Conservation (phyloP, 2,888 invertebrate species). For the Mycalesis mineus region DNA sequence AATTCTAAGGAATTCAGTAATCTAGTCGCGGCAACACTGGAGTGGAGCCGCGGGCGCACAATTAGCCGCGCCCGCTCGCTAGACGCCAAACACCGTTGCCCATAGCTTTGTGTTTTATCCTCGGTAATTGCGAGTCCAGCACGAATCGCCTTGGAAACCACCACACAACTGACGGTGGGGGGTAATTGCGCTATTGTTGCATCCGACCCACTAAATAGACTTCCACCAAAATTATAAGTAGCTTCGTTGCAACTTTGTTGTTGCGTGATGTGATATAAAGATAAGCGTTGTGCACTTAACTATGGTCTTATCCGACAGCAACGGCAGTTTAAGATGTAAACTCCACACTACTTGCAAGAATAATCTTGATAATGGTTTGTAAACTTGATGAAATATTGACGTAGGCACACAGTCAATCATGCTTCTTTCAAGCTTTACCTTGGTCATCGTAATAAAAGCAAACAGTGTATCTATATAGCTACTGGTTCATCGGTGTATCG, state of each 20-base stretch:
- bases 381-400: no score
- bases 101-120: slow-evolving; percentile 68
- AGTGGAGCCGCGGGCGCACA: slow-evolving; percentile 57
- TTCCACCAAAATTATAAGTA: slow-evolving; percentile 58
- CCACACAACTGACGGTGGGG: slow-evolving; percentile 59
- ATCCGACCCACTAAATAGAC: slow-evolving; percentile 44
- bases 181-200: slow-evolving; percentile 72
- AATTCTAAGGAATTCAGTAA: neutral
- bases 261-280: slow-evolving; percentile 37
- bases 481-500: no score
- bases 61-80: slow-evolving; percentile 55
- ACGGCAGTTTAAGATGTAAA: no score
- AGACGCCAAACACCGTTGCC: slow-evolving; percentile 49
- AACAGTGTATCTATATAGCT: no score
- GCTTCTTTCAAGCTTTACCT: no score
- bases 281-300: no score
- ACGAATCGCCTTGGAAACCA: slow-evolving; percentile 51
- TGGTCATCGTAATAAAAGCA: no score
- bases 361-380: no score
- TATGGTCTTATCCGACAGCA: neutral
- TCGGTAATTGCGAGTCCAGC: slow-evolving; percentile 63
- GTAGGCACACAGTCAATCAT: no score
- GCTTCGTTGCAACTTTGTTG: slow-evolving; percentile 54
- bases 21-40: slow-evolving; percentile 30
- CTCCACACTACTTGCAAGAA: no score